phyloP scores from a whole-genome alignment of 2,888 invertebrate genomes.

The Parnassius glacialis region DNA sequence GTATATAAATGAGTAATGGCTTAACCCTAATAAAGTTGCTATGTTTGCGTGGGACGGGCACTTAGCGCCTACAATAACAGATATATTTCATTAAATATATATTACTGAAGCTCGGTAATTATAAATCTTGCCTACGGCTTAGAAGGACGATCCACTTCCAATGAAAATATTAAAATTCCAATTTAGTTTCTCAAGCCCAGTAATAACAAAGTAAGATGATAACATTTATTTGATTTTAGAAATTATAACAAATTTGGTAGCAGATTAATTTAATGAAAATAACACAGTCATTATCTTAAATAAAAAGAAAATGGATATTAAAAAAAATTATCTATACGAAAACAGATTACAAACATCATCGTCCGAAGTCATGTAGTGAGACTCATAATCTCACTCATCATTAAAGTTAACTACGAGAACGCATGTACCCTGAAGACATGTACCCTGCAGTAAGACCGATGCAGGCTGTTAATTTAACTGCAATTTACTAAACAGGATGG shows the following conservation, averaged over 20 bases:
- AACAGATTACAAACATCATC: no score
- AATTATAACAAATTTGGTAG: not conserved
- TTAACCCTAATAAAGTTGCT: slow-evolving; percentile 18
- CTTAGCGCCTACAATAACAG: slow-evolving; percentile 20
- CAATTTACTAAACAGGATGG: no score
- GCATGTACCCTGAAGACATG: no score
- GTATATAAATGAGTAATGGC: slow-evolving; percentile 16
- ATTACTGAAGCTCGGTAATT: slow-evolving; percentile 13
- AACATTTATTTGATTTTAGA: not conserved
- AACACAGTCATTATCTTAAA: no score
- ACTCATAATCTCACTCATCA: no score
- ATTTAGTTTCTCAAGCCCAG: slow-evolving; percentile 17
- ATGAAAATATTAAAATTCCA: slow-evolving; percentile 21
- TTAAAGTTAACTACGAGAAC: no score
- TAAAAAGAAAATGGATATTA: no score
- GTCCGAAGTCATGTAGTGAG: no score
- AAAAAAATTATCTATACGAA: no score
- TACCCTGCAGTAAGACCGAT: no score
- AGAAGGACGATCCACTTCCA: slow-evolving; percentile 16
- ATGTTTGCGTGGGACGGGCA: slow-evolving; percentile 9
- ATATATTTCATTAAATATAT: slow-evolving; percentile 7
- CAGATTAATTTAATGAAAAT: not conserved
- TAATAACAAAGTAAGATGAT: slow-evolving; percentile 5
- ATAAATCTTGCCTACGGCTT: slow-evolving; percentile 22
- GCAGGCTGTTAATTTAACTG: no score